These are phyloP conservation scores for Bos javanicus DNA, from an alignment of 2,113 vertebrate species.

Conservation along the genomic window DNA sequence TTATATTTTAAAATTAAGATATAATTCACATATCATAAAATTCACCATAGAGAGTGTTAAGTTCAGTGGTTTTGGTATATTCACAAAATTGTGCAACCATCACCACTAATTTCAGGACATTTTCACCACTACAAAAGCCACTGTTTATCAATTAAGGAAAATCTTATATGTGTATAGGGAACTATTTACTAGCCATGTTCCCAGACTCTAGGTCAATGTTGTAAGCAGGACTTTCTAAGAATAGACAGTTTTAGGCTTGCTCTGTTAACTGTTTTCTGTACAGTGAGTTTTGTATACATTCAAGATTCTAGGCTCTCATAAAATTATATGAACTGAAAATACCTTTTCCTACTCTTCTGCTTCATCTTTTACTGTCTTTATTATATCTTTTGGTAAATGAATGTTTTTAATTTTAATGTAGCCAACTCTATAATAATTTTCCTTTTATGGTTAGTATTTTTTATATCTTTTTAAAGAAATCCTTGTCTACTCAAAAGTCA, in stretches of 20 bases:
- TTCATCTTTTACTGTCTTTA: background rate
- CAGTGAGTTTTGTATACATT: background rate
- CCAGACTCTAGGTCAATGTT: background rate
- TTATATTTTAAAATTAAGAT: background rate
- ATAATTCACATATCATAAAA: background rate
- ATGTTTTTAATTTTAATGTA: background rate
- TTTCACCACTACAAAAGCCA: background rate
- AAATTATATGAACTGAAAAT: background rate
- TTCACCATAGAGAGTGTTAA: background rate
- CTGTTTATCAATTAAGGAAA: background rate
- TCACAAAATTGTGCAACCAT: background rate
- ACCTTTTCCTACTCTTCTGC: background rate
- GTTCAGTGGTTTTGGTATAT: background rate
- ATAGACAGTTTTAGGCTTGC: background rate
- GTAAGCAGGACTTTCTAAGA: background rate
- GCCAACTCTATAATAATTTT: background rate
- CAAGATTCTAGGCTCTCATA: background rate
- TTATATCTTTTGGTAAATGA: slow-evolving; percentile 7
- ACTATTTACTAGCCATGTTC: background rate
- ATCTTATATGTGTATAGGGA: background rate
- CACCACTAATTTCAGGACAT: background rate
- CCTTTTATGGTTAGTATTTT: background rate
- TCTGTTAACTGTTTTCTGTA: background rate
- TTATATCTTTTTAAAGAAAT: slow-evolving; percentile 1
- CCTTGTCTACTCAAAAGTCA: background rate